A percentile compares a stretch with the other conserved stretches of the same genome.
Evolutionary conservation across 2,113 vertebrate species (phyloP).

Genomic region (Ivindomyrus marchei): DNA sequence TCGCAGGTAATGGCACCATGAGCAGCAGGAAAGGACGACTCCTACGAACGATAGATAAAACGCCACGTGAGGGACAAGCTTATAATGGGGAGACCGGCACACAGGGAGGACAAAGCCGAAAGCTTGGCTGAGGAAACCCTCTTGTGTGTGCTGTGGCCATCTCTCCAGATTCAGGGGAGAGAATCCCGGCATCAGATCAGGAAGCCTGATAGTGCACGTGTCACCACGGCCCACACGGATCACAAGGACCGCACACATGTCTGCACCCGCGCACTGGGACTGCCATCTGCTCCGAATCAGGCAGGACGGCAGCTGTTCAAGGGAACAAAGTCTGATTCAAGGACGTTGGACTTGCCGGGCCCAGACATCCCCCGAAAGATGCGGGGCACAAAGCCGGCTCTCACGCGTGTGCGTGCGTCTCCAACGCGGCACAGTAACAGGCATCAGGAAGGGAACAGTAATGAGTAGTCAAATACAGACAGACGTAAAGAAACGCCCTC

Average conservation of each 20-base stretch:
- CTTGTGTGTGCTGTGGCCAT: neutral
- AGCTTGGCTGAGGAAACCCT: neutral
- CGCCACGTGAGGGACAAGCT: neutral
- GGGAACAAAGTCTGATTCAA: constrained; percentile 57
- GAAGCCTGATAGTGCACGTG: neutral
- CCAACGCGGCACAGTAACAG: neutral
- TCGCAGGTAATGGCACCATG: neutral
- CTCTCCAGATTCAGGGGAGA: neutral
- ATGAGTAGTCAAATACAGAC: neutral
- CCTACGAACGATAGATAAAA: neutral
- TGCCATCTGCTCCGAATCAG: constrained; percentile 68
- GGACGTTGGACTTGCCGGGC: constrained; percentile 45
- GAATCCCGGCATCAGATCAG: constrained; percentile 2
- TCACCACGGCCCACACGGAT: constrained; percentile 1
- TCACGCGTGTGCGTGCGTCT: constrained; percentile 20
- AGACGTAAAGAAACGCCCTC: neutral
- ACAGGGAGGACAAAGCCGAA: neutral
- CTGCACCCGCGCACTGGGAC: constrained; percentile 42
- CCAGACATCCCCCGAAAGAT: constrained; percentile 33
- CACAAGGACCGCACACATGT: constrained; percentile 25
- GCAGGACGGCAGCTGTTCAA: constrained; percentile 68
- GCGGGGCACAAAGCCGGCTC: constrained; percentile 31
- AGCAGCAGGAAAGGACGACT: neutral
- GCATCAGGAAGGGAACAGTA: neutral
- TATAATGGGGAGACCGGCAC: neutral